Base-by-base conservation (phyloP, 2,797 vertebrate genomes). In the Taenioides sp. region DNA sequence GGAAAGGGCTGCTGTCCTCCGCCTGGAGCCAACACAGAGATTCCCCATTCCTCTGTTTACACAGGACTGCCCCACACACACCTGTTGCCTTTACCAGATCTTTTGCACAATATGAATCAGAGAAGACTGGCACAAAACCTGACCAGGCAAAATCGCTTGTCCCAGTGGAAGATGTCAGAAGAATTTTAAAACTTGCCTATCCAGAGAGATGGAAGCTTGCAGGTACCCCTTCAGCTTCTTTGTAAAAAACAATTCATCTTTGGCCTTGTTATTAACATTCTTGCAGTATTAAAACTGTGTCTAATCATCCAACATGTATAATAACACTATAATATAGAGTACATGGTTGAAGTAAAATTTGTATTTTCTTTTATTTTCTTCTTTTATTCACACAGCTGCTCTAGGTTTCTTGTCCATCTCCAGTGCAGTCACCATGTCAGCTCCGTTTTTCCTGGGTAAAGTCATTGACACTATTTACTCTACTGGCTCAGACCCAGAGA, bases 391-490 rank as follows among this genome's bases (percentile, higher is more conserved):
- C 85, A 23, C 83, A 99, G 98, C 95, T 82, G 97, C 95, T 0
- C 59, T 97, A 16, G 94, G 98, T 49, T 98, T 98, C 91, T 92
- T 99, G n/a, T 87, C 95, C 0, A 84, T 96, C 72, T 98, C 98
- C 89, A 99, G 98, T 68, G 91, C 95, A 18, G 95, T 99, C 69
- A 98, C 97, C 18, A 99, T 99, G 97, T 98, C 98, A 0, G 96
- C 97, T 2, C 98, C 98, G 0, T 99, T 97, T 88, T 93, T 98
- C 85, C 88, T 99, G 89, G 98, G 98, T 37, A 95, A 89, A 90
- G 95, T 99, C 77, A 99, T 99, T 0, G 98, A 99, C 66, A 91
- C 96, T 62, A 97, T 99, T 86, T 98, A 98, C 81, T 89, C 92
- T 17, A 87, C 92, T 80, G 88, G 95, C 22, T 23, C 88, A 0